These are phyloP conservation scores for Sminthopsis crassicaudata DNA, from an alignment of 2,113 vertebrate species.

Conservation along the genomic window DNA sequence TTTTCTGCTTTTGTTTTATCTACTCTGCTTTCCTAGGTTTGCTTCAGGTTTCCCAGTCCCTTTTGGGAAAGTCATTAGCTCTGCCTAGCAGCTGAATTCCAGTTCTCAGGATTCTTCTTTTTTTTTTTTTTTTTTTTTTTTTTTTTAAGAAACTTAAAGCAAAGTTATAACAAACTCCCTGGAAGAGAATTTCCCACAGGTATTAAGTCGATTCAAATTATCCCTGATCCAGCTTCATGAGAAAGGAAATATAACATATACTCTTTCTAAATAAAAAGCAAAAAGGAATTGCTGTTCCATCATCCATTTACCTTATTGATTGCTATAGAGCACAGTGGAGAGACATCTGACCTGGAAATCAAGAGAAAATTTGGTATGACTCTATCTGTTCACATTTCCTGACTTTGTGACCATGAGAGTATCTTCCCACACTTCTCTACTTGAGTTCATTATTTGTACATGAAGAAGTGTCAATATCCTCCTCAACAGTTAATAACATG, in stretches of 20 bases:
- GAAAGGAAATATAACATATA: neutral
- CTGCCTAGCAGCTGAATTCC: no score
- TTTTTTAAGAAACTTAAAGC: neutral
- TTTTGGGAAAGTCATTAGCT: no score
- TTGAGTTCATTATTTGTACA: neutral
- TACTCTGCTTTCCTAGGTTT: no score
- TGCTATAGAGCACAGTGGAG: neutral
- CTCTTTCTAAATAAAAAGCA: neutral
- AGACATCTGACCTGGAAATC: neutral
- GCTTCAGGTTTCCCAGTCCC: no score
- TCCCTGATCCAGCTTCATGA: neutral
- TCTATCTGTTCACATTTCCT: neutral
- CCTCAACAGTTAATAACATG: neutral
- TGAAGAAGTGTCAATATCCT: neutral
- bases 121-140: neutral
- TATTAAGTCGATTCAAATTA: neutral
- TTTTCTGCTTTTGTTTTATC: no score
- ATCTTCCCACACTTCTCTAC: neutral
- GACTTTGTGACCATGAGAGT: neutral
- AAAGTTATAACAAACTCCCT: neutral
- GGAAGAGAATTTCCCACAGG: neutral
- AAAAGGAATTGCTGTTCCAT: neutral
- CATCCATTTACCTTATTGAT: neutral
- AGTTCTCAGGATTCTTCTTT: neutral
- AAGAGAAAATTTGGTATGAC: neutral